Base-by-base conservation (phyloP, 2,888 invertebrate species). In the Amphipoea lucens region DNA sequence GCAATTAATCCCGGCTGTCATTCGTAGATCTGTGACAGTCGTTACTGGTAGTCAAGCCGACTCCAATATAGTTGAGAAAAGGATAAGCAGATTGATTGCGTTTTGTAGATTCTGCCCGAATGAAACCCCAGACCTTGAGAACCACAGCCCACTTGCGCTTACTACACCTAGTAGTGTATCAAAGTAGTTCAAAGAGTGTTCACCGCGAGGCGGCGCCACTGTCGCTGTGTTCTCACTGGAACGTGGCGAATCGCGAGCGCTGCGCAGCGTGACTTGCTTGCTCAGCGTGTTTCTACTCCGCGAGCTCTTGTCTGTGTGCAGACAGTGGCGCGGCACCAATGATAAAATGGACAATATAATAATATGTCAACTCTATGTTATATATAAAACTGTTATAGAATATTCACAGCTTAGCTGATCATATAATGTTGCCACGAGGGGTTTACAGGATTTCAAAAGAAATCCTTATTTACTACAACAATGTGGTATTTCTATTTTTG, bases 231-330 rank as follows among this genome's bases (percentile, higher is more conserved):
- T 14, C 77, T 48, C 60, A 17, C 57, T 29, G 66, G 17, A 7
- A 17, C 67, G 48, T 17, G 29, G 23, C 20, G 36, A 14, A 20
- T 9, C 48, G 75, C 48, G 70, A 4, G 6, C 60, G 63, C 73
- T 60, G 14, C 74, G 40, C 40, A 40, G 40, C 40, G 63, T 73
- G 73, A 73, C 76, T 40, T 12, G 62, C 40, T 62, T 29, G 42
- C 51, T 74, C 17, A 42, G 36, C 29, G 42, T 51, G 48, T 51
- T 66, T 63, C 17, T 14, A 51, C n/a, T 48, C 12, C 12, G n/a
- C 29, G 20, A 40, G 14, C 62, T 76, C 60, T 48, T 36, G 40
- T 7, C 14, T 29, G 14, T 73, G 74, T 29, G 51, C n/a, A 2
- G n/a, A 62, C 6, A 45, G 36, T 12, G 12, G n/a, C 45, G 23